Evolutionary conservation across 2,888 invertebrate species (phyloP), one percentile per base, ranked within the genome.

Genomic region (Platycnemis pennipes): DNA sequence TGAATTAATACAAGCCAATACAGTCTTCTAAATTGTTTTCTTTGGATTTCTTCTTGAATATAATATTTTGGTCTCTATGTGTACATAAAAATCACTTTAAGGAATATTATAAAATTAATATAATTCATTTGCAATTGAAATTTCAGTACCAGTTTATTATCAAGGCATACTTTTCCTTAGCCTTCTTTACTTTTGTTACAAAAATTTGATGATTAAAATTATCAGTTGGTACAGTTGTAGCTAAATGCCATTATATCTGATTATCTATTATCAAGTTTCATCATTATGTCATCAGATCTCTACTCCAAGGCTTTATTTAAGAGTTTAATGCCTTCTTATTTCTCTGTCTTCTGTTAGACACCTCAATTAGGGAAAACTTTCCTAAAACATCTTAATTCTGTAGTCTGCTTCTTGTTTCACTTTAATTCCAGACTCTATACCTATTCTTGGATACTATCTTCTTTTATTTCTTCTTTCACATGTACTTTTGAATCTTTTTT

Each of bases 371-470:
- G 77, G 31, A 77, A 7, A 44, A 26, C n/a, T 94, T 94, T 85
- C 49, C 94, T 42, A 77, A 77, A 42, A 56, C 77, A 94, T 94
- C 88, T 94, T 94, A 42, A 45, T 94, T 94, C 94, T 94, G 85
- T 94, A 37, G 88, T 69, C 91, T 94, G 85, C 94, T 95, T 95
- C 31, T 94, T 89, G 56, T 44, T 95, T 95, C 95, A 77, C 85
- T 94, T 95, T 94, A 94, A 94, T 91, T 95, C 95, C 95, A 94
- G 95, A 95, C 95, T 95, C 95, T 95, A 95, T 95, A 94, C 87
- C 94, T 44, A 85, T 56, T 53, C n/a, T 45, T 95, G 88, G 53
- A 94, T 94, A 94, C 94, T 95, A 94, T 94, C 95, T 94, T 95
- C 95, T 95, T 95, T 94, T 26, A 94, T 89, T 85, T 94, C 95